phyloP scores from a whole-genome alignment of 2,888 invertebrate species.

The Campoplex nolae region DNA sequence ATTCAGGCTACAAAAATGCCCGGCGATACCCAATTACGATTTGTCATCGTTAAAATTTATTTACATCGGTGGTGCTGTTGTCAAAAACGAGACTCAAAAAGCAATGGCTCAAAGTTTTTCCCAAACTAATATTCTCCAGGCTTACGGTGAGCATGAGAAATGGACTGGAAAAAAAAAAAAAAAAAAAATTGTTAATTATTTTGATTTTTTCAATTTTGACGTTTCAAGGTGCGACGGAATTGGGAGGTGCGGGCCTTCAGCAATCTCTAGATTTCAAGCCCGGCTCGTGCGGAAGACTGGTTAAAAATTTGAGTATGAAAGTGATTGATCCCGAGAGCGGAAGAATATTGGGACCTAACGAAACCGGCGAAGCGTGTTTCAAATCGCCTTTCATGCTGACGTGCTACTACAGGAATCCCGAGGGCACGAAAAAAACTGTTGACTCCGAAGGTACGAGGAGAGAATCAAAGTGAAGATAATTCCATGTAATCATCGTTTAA shows the following conservation, averaged over 20 bases:
- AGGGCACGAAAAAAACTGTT: conserved; percentile 69
- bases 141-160: conserved; percentile 71
- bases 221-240: conserved; percentile 77
- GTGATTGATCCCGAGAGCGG: conserved; percentile 72
- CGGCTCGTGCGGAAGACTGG: conserved; percentile 75
- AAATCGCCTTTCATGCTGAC: conserved; percentile 70
- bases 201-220: too few relatives aligned
- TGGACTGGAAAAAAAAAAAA: not conserved
- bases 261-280: conserved; percentile 66
- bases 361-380: conserved; percentile 73
- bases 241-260: conserved; percentile 60
- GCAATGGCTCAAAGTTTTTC: conserved; percentile 62
- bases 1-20: conserved; percentile 69
- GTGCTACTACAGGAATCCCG: conserved; percentile 72
- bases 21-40: conserved; percentile 67
- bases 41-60: conserved; percentile 68
- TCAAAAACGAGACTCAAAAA: conserved; percentile 66
- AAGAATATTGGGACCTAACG: conserved; percentile 73
- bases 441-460: conserved; percentile 71
- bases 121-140: conserved; percentile 59
- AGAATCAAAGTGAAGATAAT: not conserved
- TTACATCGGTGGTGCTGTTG: conserved; percentile 68
- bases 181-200: too few relatives aligned
- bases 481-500: not conserved
- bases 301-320: conserved; percentile 72